Percentiles rank a stretch among this genome's conserved stretches.
Conservation (phyloP, 2,797 vertebrate genomes). For the Sebastes vulpes region DNA sequence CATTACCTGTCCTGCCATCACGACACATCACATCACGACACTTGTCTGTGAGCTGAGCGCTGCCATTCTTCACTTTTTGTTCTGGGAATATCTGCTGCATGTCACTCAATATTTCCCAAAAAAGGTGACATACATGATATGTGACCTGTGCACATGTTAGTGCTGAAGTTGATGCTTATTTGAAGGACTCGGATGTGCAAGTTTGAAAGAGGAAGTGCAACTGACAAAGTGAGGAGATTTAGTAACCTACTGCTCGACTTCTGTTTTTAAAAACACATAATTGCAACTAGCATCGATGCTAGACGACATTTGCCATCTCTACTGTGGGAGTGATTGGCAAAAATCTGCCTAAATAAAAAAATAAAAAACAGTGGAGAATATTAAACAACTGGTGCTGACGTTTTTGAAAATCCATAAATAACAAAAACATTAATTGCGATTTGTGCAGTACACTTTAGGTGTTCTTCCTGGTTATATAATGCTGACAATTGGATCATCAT, state of each 20-base stretch:
- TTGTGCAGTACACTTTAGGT: slow-evolving; percentile 45
- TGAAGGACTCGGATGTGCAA: slow-evolving; percentile 57
- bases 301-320: background rate
- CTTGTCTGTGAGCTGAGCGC: slow-evolving; percentile 50
- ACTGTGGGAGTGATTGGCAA: background rate
- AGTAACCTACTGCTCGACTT: slow-evolving; percentile 25
- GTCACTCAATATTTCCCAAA: slow-evolving; percentile 66
- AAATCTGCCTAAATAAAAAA: slow-evolving; percentile 1
- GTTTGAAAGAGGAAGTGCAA: slow-evolving; percentile 39
- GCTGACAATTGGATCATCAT: slow-evolving; percentile 56
- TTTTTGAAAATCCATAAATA: slow-evolving; percentile 6
- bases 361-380: background rate
- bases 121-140: slow-evolving; percentile 55
- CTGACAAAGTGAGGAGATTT: slow-evolving; percentile 47
- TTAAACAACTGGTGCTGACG: background rate
- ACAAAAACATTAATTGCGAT: slow-evolving; percentile 37
- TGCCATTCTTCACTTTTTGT: slow-evolving; percentile 53
- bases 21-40: slow-evolving; percentile 51
- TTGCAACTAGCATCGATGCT: background rate
- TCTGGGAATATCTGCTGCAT: slow-evolving; percentile 55
- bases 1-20: slow-evolving; percentile 52
- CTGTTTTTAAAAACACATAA: slow-evolving; percentile 25
- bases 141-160: slow-evolving; percentile 59
- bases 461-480: background rate
- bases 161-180: slow-evolving; percentile 26